Conservation (phyloP, 1,140 invertebrate species). For the Macrobrachium nipponense region DNA sequence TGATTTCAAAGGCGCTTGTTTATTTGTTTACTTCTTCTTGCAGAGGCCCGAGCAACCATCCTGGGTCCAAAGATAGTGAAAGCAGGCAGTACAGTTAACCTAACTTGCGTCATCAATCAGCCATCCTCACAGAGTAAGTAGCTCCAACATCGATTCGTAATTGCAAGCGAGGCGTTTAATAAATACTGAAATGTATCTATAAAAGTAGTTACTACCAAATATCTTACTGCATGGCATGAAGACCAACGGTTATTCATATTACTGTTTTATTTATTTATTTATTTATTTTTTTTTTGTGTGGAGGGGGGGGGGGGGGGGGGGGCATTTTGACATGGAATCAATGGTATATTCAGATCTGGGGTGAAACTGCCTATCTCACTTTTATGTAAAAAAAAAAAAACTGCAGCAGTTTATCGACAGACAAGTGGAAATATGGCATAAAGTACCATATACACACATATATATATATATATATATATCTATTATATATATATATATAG, state of each 20-base stretch:
- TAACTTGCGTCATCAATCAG: conserved; percentile 49
- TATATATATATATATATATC: too few species aligned
- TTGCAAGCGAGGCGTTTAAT: background rate
- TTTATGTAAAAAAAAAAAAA: too few species aligned
- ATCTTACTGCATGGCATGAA: too few species aligned
- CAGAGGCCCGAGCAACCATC: conserved; percentile 38
- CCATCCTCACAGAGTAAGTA: conserved; percentile 36
- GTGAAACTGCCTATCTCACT: background rate
- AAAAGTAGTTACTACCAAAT: too few species aligned
- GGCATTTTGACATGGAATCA: too few species aligned
- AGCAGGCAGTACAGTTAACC: conserved; percentile 45
- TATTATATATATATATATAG: conserved; percentile 3
- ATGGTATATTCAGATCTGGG: too few species aligned
- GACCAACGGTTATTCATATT: too few species aligned
- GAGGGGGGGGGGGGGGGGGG: too few species aligned
- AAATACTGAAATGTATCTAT: background rate
- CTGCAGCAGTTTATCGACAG: too few species aligned
- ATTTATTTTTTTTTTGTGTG: too few species aligned
- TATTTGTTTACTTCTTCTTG: background rate
- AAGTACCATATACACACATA: background rate
- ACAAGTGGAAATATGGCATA: too few species aligned
- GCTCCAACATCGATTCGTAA: background rate
- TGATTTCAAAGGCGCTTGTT: background rate
- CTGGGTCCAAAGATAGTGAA: conserved; percentile 40
- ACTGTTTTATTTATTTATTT: too few species aligned